These are phyloP conservation scores for Rutpela maculata DNA, from an alignment of 2,888 invertebrate genomes.

Conservation along the genomic window DNA sequence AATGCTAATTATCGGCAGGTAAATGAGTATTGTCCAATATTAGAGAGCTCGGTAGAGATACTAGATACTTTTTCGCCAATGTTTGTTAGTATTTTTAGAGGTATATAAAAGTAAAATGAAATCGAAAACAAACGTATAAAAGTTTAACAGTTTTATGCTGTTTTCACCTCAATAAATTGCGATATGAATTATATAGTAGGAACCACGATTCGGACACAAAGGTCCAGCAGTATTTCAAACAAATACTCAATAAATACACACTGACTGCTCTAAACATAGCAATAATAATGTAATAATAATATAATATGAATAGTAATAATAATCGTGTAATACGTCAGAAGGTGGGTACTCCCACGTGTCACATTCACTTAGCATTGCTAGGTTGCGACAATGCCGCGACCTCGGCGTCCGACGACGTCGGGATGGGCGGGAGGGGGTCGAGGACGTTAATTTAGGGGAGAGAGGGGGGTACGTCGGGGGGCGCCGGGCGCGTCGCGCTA, in stretches of 20 bases:
- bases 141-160: conserved; percentile 59
- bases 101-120: conserved; percentile 63
- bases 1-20: conserved; percentile 34
- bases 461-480: conserved; percentile 40
- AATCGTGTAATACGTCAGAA: conserved; percentile 75
- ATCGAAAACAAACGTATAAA: conserved; percentile 60
- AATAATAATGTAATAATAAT: conserved; percentile 70
- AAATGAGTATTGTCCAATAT: conserved; percentile 54
- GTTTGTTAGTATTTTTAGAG: conserved; percentile 53
- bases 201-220: conserved; percentile 70
- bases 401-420: conserved; percentile 36
- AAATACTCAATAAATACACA: conserved; percentile 70
- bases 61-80: conserved; percentile 46
- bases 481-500: conserved; percentile 65
- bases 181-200: conserved; percentile 74
- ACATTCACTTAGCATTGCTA: conserved; percentile 74
- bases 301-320: conserved; percentile 76
- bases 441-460: conserved; percentile 5
- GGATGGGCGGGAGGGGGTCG: conserved; percentile 10
- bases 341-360: conserved; percentile 71
- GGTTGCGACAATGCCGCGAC: conserved; percentile 53
- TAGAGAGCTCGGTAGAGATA: conserved; percentile 47
- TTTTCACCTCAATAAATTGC: conserved; percentile 66
- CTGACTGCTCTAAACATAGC: conserved; percentile 71
- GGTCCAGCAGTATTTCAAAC: conserved; percentile 69